These are phyloP conservation scores for Latrodectus hesperus DNA, from an alignment of 2,888 invertebrate species.

Conservation along the genomic window DNA sequence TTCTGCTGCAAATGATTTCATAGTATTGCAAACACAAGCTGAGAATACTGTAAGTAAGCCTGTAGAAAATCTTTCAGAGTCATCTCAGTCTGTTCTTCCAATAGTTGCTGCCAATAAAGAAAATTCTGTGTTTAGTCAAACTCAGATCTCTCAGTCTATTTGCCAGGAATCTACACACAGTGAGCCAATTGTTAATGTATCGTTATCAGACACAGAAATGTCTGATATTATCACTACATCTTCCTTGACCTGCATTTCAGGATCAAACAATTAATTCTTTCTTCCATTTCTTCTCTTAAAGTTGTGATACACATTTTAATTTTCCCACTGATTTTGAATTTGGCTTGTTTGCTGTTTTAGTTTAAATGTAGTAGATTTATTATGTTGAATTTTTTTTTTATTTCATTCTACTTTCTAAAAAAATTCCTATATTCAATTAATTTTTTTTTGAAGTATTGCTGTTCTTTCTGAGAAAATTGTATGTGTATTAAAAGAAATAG, in stretches of 20 bases:
- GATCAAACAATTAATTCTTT: constrained; percentile 40
- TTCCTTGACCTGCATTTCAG: constrained; percentile 35
- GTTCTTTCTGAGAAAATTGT: too few relatives aligned
- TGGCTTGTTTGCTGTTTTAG: too few relatives aligned
- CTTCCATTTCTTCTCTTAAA: constrained; percentile 16
- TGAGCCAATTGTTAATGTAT: constrained; percentile 31
- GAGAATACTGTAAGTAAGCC: constrained; percentile 1
- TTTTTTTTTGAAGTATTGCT: too few relatives aligned
- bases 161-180: constrained; percentile 26
- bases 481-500: too few relatives aligned
- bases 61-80: too few relatives aligned
- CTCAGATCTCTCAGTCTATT: constrained; percentile 13
- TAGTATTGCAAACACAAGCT: constrained; percentile 44
- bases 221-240: constrained; percentile 51
- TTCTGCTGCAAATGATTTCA: background rate
- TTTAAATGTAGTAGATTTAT: too few relatives aligned
- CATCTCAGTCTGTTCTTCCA: constrained; percentile 48
- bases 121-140: constrained; percentile 38
- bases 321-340: background rate
- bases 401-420: too few relatives aligned
- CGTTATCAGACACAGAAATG: constrained; percentile 42
- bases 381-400: too few relatives aligned
- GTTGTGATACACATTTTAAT: constrained; percentile 48
- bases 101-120: constrained; percentile 57
- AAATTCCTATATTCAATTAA: too few relatives aligned